Evolutionary conservation across 2,113 vertebrate species (phyloP).

Genomic region (Pangasianodon hypophthalmus): DNA sequence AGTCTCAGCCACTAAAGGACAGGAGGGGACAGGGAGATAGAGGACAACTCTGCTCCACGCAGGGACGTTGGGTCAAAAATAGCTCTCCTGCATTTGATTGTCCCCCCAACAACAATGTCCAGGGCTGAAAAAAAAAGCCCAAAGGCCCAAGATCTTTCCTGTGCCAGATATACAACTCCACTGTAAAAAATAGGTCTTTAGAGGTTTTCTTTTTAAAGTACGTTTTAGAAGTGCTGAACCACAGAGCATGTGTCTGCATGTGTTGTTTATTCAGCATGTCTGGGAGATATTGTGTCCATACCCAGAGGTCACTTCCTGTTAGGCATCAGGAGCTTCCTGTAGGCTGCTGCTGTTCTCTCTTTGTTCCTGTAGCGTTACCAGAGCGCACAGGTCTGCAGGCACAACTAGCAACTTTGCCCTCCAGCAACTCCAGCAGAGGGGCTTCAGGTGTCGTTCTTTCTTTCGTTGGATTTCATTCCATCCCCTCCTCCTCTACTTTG

Average conservation of each 20-base stretch:
- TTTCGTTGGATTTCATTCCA: slow-evolving; percentile 38
- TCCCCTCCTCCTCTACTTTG: slow-evolving; percentile 54
- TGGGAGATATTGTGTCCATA: slow-evolving; percentile 35
- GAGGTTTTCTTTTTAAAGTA: slow-evolving; percentile 12
- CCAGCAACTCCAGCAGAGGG: slow-evolving; percentile 48
- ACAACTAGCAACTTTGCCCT: slow-evolving; percentile 46
- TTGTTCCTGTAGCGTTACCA: slow-evolving; percentile 60
- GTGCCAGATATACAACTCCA: slow-evolving; percentile 31
- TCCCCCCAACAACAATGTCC: not conserved
- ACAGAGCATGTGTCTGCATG: slow-evolving; percentile 15
- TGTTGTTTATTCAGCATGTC: slow-evolving; percentile 35
- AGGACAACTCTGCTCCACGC: not conserved
- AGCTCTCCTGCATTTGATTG: slow-evolving; percentile 24
- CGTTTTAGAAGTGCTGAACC: slow-evolving; percentile 27
- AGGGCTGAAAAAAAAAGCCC: slow-evolving; percentile 22
- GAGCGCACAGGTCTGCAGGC: slow-evolving; percentile 55
- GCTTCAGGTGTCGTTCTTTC: slow-evolving; percentile 60
- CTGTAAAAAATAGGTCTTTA: slow-evolving; percentile 45
- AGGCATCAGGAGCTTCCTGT: slow-evolving; percentile 59
- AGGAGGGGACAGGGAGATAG: slow-evolving; percentile 5
- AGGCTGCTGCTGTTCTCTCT: slow-evolving; percentile 56
- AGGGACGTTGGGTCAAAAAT: not conserved
- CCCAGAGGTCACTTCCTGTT: slow-evolving; percentile 58
- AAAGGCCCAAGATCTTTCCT: slow-evolving; percentile 40
- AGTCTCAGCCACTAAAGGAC: slow-evolving; percentile 57